phyloP scores from a whole-genome alignment of 2,113 vertebrate species.

The Turdus rufiventris region DNA sequence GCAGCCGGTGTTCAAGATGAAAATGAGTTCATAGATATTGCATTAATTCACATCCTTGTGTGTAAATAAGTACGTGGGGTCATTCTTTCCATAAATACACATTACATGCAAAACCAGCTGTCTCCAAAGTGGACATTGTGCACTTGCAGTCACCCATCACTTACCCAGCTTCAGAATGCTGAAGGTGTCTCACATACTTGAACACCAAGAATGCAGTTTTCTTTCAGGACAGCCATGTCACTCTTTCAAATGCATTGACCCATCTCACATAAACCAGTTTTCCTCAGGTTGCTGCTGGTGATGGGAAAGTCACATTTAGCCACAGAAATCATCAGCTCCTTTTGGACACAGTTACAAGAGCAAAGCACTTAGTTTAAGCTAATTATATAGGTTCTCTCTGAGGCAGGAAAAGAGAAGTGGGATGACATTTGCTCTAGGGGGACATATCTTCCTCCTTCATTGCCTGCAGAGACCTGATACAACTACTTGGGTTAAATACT shows the following conservation, averaged over 20 bases:
- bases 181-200: background rate
- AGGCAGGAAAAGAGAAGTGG: background rate
- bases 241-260: background rate
- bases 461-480: background rate
- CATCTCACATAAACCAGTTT: background rate
- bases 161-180: background rate
- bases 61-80: background rate
- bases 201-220: fast-evolving
- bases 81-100: background rate
- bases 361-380: background rate
- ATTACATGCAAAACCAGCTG: background rate
- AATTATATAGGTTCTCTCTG: background rate
- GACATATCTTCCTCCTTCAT: background rate
- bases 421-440: background rate
- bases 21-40: background rate
- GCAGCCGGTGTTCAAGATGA: background rate
- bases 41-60: background rate
- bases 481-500: background rate
- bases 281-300: background rate
- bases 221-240: background rate
- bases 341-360: background rate
- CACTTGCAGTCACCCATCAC: background rate
- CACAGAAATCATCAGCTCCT: background rate
- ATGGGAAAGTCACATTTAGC: background rate
- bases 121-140: background rate